A percentile compares a stretch with the other conserved stretches of the same genome.
phyloP scores from a whole-genome alignment of 2,113 vertebrate species.

The Cheilinus undulatus region DNA sequence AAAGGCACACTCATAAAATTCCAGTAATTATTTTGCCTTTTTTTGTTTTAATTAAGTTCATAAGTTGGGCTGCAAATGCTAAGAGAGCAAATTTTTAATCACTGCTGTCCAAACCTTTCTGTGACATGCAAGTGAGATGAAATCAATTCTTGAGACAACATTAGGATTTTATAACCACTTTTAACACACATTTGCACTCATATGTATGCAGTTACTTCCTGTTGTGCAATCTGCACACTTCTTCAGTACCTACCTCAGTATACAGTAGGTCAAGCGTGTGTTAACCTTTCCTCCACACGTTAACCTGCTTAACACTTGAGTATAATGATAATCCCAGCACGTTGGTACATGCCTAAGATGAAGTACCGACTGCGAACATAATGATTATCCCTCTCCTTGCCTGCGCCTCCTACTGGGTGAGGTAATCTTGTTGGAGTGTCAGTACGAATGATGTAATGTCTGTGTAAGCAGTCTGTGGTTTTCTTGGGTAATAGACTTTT shows the following conservation, averaged over 20 bases:
- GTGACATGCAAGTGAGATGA: not conserved
- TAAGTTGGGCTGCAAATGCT: too few species aligned
- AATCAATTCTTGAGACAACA: not conserved
- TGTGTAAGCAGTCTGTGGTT: conserved; percentile 26
- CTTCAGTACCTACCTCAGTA: not conserved
- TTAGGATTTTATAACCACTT: not conserved
- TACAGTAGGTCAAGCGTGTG: not conserved
- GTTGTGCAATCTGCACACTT: not conserved
- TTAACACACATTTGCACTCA: not conserved
- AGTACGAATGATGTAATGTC: conserved; percentile 45
- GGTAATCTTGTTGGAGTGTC: conserved; percentile 40
- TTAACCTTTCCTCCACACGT: conserved; percentile 22
- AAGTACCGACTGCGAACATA: conserved; percentile 16
- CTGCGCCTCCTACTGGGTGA: conserved; percentile 16
- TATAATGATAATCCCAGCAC: conserved; percentile 31
- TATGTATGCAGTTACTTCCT: too few species aligned
- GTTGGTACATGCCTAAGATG: not conserved
- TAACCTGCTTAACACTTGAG: conserved; percentile 37
- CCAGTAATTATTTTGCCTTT: not conserved
- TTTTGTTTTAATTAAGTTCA: not conserved
- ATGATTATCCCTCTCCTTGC: conserved; percentile 41
- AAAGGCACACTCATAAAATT: not conserved
- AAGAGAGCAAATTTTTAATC: too few species aligned
- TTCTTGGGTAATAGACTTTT: conserved; percentile 4
- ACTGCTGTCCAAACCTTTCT: not conserved